A percentile compares a stretch with the other conserved stretches of the same genome.
phyloP scores from a whole-genome alignment of 2,113 vertebrate species.

The Acanthochromis polyacanthus region DNA sequence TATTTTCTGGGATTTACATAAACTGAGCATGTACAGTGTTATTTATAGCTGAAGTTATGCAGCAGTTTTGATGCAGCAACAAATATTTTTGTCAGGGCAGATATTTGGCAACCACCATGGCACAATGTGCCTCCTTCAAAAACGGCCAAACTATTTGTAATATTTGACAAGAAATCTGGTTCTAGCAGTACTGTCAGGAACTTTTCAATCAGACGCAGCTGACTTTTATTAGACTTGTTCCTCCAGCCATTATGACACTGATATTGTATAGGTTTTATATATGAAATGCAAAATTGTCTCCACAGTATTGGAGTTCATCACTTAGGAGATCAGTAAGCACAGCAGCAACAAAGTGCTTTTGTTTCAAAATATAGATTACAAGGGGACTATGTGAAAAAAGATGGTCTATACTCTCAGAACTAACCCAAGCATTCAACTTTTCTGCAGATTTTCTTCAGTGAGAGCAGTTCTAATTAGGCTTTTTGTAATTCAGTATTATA shows the following conservation, averaged over 20 bases:
- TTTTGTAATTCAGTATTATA: not conserved
- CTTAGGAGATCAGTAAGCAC: not conserved
- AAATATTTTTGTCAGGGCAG: too few relatives aligned
- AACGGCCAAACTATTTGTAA: too few relatives aligned
- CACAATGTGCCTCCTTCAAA: too few relatives aligned
- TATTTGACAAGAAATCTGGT: not conserved
- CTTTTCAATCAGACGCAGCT: not conserved
- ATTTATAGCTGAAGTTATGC: too few relatives aligned
- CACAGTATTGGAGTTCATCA: conserved; percentile 30
- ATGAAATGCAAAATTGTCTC: conserved; percentile 9
- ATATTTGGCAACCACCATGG: too few relatives aligned
- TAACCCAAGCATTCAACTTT: conserved; percentile 1
- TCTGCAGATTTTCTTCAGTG: not conserved
- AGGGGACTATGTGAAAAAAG: conserved; percentile 19
- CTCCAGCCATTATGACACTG: not conserved
- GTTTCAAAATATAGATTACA: conserved; percentile 1
- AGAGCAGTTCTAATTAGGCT: not conserved
- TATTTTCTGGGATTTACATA: too few relatives aligned
- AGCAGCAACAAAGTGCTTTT: conserved; percentile 3
- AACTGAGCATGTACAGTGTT: too few relatives aligned
- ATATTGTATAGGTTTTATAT: not conserved
- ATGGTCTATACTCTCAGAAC: not conserved
- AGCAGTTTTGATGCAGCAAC: too few relatives aligned
- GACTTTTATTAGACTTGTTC: not conserved
- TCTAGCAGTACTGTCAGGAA: not conserved